Evolutionary conservation across 1,140 invertebrate genomes (phyloP), one percentile per base, ranked within the genome.

Genomic region (Ceratoteleas bidentatus): DNA sequence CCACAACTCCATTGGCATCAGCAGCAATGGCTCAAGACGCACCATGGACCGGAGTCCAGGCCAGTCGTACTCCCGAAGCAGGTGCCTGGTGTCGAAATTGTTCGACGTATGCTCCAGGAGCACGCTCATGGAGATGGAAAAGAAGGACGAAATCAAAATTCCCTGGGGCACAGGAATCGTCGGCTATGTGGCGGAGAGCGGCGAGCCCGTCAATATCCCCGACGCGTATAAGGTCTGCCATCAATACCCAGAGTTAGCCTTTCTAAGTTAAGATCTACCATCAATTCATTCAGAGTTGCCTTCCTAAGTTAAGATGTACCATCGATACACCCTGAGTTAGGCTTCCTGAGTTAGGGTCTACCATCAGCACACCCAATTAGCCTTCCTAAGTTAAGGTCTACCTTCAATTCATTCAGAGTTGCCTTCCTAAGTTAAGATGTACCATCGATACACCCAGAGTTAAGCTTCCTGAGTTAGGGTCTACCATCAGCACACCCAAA

Each of bases 31-130:
- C 8, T 7, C 58, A 13, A 45, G 72, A 10, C 56, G 53, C 3
- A n/a, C 14, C 13, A 32, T 7, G 58, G 56, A 76, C 33, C 69
- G 33, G 14, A 76, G 54, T n/a, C 47, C 57, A 10, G 54, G 66
- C 8, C 75, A 81, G 40, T 75, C 70, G 9, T 87, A 77, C 68
- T 64, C 85, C 72, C 79, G 88, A 60, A 85, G 81, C 52, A 87
- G 96, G 86, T 96, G 94, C 90, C 92, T 99, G 58, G 97, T 98
- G 36, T 98, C 97, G 45, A 98, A 98, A 88, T 92, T 99, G 68
- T 99, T 99, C 92, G 98, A 99, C 90, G 97, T 99, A 11, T 97
- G 96, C 85, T 96, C 96, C 68, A 94, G 96, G 85, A 97, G 96
- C 36, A 98, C 97, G 0, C 93, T 98, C 24, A 95, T 97, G 86